Base-by-base conservation (phyloP, 1,140 invertebrate species). In the Ericerus pela region DNA sequence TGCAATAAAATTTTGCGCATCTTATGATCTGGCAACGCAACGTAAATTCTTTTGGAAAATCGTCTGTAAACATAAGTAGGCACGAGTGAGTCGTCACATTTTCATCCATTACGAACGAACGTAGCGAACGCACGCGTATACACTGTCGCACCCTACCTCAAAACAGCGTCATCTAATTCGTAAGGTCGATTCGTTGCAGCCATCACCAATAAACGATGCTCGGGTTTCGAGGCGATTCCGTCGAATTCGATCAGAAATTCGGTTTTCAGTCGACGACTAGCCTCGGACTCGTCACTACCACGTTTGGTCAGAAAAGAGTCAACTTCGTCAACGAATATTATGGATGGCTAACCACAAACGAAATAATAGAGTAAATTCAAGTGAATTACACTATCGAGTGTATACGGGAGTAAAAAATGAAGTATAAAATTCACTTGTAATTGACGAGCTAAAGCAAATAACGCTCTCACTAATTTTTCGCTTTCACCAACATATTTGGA, bases 261-360 rank as follows among this genome's bases (percentile, higher is more conserved):
- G 22, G 90, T 84, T 73, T 92, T 93, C n/a, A 97, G 83, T 58
- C 94, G 73, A 55, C 91, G 74, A 24, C 87, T 87, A 0, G 93
- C 91, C 69, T 98, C 95, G 62, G 95, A 91, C 67, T 94, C 88
- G 1, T 77, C 73, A 11, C 90, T 89, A 73, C 97, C 93, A 18
- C 84, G 70, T 54, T 78, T 78, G 0, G 83, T 82, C 3, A 86
- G 82, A n/a, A 96, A 72, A 24, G 88, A 84, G 67, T 99, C 95
- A 47, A 97, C 82, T 72, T 99, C 95, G 68, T 98, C 95, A 29
- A 98, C 81, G 69, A 98, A 98, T 61, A 98, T 91, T 30, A 90
- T 91, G 1, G 88, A 85, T 0, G 95, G 95, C 0, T 70, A 97
- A 89, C 72, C 3, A 38, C n/a, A 47, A 22, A 22, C 41, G 26